Evolutionary conservation across 37 sponge, comb jelly and placozoan species (phyloP), one percentile per base, ranked within the genome.

Genomic region (Cladorhizidae sp.): DNA sequence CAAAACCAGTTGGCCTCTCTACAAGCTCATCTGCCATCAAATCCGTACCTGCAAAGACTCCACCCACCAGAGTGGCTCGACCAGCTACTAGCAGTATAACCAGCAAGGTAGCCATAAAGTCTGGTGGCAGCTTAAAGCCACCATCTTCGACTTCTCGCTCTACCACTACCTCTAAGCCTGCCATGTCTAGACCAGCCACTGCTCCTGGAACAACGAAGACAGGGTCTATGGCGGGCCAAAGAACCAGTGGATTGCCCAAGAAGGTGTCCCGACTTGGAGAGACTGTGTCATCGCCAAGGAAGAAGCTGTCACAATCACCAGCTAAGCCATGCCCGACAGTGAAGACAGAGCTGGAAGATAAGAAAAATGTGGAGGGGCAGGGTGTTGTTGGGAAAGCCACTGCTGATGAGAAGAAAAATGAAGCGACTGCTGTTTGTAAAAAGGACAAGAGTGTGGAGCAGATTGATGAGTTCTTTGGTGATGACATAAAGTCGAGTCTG

Each of bases 391-490:
- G n/a, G 25, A 45, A 3, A 23, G 29, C 72, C 1, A 42, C 23
- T 23, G 25, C 50, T 45, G 22, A 31, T 17, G 5, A 23, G 14
- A 2, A 71, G 49, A 71, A 45, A 15, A 37, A 9, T 2, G 36
- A 71, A 37, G 45, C 23, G 40, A 39, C 23, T 40, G 49, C 5
- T 65, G 36, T 35, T 33, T 1, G 3, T 35, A 52, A 69, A 67
- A 62, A 15, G 23, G 57, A 40, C 17, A 21, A 74, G 41, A 64
- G 49, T 33, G 17, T 28, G 17, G 73, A 72, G 33, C 40, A 64
- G 28, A 72, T 86, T 32, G 74, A 73, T 72, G 80, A 86, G 67
- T 78, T 86, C 26, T 86, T 86, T 86, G 86, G 86, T 0, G 86
- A 86, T 40, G 36, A 45, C 6, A 54, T 57, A 3, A 81, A 81